Evolutionary conservation across 2,888 invertebrate genomes (phyloP), one percentile per base, ranked within the genome.

Genomic region (Idaea biselata): DNA sequence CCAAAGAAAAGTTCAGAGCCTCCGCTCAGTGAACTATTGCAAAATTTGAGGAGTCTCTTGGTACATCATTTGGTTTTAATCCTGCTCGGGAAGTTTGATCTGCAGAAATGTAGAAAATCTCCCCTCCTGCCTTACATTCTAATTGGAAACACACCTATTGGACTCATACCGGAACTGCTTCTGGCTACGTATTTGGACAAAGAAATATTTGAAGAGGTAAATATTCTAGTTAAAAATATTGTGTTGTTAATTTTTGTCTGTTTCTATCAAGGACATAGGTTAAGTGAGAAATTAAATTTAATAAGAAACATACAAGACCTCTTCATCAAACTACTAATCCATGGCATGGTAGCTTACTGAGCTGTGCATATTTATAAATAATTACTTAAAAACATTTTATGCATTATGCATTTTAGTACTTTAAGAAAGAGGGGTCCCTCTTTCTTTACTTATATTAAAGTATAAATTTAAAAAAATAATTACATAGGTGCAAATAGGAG

Each of bases 1-100:
- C 95, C 96, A 18, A 97, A 96, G 91, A 94, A 95, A 80, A 95
- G 95, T 73, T 96, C 95, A 67, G 94, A 95, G 70, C 95, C 96
- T 1, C 96, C 96, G 6, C 82, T 97, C 67, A 95, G 95, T 77
- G 95, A 95, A 70, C 87, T 96, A 59, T 84, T 97, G 62, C 89
- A 91, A 66, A 93, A 87, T 76, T 78, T 94, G 70, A 88, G 94
- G 69, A 92, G 93, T 62, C 91, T 94, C 76, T 80, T 94, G 56
- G 90, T 93, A 70, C 87, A 89, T 73, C 82, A 93, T 89, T 72
- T 95, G 94, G 87, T 95, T 93, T 87, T 94, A 77, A 87, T 93
- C 74, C 81, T 93, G 62, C 83, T 94, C 93, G 88, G 94, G 87
- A 73, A 82, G 93, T 77, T 94, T 87, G 82, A 89, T 82, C 68